A percentile compares a stretch with the other conserved stretches of the same genome.
phyloP scores from a whole-genome alignment of 1,140 invertebrate species.

The Calephelis virginiensis region DNA sequence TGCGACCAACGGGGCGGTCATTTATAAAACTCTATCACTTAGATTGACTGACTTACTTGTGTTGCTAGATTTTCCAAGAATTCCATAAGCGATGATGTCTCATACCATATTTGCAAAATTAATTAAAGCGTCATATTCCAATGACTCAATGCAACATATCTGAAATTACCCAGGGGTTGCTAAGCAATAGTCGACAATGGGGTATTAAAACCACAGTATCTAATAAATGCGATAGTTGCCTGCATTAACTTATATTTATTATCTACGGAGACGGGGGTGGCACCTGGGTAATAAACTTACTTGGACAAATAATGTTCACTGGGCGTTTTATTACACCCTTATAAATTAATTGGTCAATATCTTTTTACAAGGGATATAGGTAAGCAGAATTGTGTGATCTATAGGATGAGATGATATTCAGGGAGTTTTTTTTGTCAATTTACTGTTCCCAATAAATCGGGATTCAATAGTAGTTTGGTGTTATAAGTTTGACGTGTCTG shows the following conservation, averaged over 20 bases:
- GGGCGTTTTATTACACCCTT: constrained; percentile 17
- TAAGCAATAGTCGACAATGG: constrained; percentile 18
- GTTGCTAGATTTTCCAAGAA: too few relatives aligned
- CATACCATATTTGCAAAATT: too few relatives aligned
- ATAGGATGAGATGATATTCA: background rate
- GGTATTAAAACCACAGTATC: constrained; percentile 24
- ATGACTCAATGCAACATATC: background rate
- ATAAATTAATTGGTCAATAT: constrained; percentile 16
- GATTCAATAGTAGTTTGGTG: too few relatives aligned
- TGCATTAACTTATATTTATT: constrained; percentile 25
- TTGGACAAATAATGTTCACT: constrained; percentile 18
- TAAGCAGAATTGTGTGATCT: background rate
- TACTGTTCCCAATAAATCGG: too few relatives aligned
- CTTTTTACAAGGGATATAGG: constrained; percentile 12
- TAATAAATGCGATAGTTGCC: constrained; percentile 25
- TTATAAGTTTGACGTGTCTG: too few relatives aligned
- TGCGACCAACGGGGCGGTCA: too few relatives aligned
- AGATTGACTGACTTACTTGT: too few relatives aligned
- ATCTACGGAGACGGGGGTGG: constrained; percentile 14
- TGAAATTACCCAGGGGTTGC: background rate
- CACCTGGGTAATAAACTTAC: constrained; percentile 24
- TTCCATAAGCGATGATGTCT: too few relatives aligned
- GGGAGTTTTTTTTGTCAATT: too few relatives aligned
- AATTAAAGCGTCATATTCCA: background rate
- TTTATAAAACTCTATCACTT: too few relatives aligned